Evolutionary conservation across 2,888 invertebrate species (phyloP).

Genomic region (Drosophila acutilabella): DNA sequence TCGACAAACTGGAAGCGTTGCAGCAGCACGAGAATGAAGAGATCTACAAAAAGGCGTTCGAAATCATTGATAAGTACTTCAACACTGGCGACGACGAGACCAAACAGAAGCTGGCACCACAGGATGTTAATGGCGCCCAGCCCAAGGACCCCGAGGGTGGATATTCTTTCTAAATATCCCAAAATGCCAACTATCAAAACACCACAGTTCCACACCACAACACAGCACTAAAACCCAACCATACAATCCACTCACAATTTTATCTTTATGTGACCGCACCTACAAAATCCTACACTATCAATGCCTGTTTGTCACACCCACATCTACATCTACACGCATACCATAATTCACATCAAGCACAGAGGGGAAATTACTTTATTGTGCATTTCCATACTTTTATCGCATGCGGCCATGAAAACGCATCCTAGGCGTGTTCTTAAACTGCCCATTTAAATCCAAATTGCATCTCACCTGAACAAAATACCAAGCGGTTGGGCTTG

Average conservation of each 20-base stretch:
- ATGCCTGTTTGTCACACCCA: constrained; percentile 21
- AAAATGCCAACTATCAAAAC: constrained; percentile 20
- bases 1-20: constrained; percentile 95
- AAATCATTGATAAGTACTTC: constrained; percentile 93
- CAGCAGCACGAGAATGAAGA: constrained; percentile 96
- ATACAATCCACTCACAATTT: constrained; percentile 2
- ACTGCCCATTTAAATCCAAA: neutral
- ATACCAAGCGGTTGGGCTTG: constrained; percentile 9
- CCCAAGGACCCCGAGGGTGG: constrained; percentile 83
- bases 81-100: constrained; percentile 72
- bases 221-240: constrained; percentile 1
- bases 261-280: constrained; percentile 62
- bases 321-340: too few species aligned
- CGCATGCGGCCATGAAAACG: constrained; percentile 56
- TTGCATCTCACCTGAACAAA: neutral
- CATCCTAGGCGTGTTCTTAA: constrained; percentile 35
- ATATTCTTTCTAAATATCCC: constrained; percentile 79
- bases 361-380: neutral
- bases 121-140: constrained; percentile 80
- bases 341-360: neutral
- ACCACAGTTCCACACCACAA: neutral
- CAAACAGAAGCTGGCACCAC: constrained; percentile 82
- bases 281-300: constrained; percentile 34
- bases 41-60: constrained; percentile 91
- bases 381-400: constrained; percentile 33